These are phyloP conservation scores for Takifugu flavidus DNA, from an alignment of 2,113 vertebrate species.

Conservation along the genomic window DNA sequence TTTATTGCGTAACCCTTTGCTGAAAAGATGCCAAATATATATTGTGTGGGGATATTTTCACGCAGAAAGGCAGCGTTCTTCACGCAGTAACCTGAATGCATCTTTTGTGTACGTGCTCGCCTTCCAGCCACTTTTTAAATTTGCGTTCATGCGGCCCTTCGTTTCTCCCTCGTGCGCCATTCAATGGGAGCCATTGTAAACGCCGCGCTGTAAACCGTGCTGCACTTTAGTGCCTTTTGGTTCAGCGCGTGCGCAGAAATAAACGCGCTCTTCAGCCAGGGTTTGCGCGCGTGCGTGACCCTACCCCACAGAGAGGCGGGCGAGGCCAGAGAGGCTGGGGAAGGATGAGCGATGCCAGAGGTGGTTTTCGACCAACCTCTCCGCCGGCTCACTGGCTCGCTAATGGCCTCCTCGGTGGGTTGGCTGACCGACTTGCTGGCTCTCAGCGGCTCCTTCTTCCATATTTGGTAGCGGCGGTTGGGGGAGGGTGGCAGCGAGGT, in stretches of 20 bases:
- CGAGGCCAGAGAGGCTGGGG: conserved; percentile 24
- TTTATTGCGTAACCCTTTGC: no score
- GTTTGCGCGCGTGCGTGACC: conserved; percentile 28
- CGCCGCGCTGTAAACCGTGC: conserved; percentile 8
- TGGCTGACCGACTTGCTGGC: conserved; percentile 56
- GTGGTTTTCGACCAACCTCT: conserved; percentile 64
- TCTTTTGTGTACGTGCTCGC: conserved; percentile 13
- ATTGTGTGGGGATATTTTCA: no score
- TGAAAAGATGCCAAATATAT: no score
- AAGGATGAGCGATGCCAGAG: conserved; percentile 67
- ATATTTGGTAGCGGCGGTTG: conserved; percentile 64
- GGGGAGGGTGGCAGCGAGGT: conserved; percentile 31
- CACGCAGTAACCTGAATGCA: neutral
- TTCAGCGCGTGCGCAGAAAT: conserved; percentile 23
- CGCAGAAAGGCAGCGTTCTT: no score
- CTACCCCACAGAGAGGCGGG: conserved; percentile 13
- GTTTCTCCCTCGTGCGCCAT: conserved; percentile 1
- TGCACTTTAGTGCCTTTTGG: conserved; percentile 38
- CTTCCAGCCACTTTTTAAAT: conserved; percentile 24
- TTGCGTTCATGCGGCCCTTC: conserved; percentile 10
- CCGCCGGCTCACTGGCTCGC: conserved; percentile 48
- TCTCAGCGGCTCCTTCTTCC: conserved; percentile 56
- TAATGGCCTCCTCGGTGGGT: conserved; percentile 61
- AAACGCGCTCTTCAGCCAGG: conserved; percentile 27
- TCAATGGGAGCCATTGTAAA: conserved; percentile 30